Evolutionary conservation across 2,113 vertebrate genomes (phyloP).

Genomic region (Gopherus evgoodei): DNA sequence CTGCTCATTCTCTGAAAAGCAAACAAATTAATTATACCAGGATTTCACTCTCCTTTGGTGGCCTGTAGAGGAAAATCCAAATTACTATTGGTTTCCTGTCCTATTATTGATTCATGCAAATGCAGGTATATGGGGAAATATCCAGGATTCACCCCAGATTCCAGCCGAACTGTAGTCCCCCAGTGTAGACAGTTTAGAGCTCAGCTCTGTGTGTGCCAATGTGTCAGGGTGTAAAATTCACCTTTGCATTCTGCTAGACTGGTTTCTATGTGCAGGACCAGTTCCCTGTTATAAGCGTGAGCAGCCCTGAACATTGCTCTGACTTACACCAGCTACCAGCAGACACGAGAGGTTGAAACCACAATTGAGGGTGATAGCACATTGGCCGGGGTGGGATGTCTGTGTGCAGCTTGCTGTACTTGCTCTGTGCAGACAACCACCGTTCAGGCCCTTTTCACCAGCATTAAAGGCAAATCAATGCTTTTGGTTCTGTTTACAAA

Average conservation of each 20-base stretch:
- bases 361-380: neutral
- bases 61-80: neutral
- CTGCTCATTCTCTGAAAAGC: accelerated
- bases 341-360: neutral
- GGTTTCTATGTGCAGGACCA: accelerated
- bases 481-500: neutral
- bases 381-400: neutral
- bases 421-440: neutral
- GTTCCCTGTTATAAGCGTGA: neutral
- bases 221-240: neutral
- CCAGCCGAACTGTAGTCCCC: neutral
- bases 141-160: neutral
- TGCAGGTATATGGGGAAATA: neutral
- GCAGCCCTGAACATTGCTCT: neutral
- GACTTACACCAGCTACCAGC: accelerated
- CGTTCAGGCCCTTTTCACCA: accelerated
- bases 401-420: neutral
- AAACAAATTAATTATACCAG: neutral
- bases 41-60: neutral
- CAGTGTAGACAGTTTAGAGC: accelerated
- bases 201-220: neutral
- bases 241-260: accelerated
- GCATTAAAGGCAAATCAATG: accelerated
- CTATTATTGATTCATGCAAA: neutral
- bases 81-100: neutral